Conservation (phyloP, 2,113 vertebrate genomes). For the Scortum barcoo region DNA sequence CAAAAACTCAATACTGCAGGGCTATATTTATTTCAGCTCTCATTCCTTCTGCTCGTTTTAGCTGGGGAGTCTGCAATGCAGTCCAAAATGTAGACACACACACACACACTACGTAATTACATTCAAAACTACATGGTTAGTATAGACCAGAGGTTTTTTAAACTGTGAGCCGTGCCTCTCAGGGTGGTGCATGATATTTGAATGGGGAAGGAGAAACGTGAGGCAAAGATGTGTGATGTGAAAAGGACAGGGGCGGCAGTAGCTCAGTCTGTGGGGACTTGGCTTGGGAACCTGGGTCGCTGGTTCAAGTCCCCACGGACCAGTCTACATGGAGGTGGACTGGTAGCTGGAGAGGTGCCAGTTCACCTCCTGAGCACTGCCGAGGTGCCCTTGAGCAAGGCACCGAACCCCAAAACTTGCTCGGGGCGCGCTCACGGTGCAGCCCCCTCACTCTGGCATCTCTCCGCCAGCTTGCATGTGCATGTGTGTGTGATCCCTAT, state of each 20-base stretch:
- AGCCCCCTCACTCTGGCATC: no score
- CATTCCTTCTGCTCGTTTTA: neutral
- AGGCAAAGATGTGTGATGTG: neutral
- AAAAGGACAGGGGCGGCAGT: neutral
- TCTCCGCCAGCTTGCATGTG: no score
- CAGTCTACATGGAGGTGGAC: no score
- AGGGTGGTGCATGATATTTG: neutral
- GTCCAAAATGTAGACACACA: neutral
- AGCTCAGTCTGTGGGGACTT: no score
- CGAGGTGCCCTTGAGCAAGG: no score
- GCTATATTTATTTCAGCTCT: slow-evolving; percentile 10
- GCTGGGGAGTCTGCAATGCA: slow-evolving; percentile 1
- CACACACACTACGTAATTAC: neutral
- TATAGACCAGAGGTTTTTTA: neutral
- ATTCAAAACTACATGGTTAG: neutral
- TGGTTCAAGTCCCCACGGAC: no score
- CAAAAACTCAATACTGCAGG: neutral
- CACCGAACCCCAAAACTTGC: no score
- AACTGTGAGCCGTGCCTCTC: neutral
- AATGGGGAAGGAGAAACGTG: neutral
- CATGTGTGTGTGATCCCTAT: no score
- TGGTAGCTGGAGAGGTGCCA: no score
- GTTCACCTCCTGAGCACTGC: no score
- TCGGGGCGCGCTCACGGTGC: no score
- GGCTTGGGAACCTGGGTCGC: no score